phyloP scores from a whole-genome alignment of 2,888 invertebrate species.

The Eilema caniola region DNA sequence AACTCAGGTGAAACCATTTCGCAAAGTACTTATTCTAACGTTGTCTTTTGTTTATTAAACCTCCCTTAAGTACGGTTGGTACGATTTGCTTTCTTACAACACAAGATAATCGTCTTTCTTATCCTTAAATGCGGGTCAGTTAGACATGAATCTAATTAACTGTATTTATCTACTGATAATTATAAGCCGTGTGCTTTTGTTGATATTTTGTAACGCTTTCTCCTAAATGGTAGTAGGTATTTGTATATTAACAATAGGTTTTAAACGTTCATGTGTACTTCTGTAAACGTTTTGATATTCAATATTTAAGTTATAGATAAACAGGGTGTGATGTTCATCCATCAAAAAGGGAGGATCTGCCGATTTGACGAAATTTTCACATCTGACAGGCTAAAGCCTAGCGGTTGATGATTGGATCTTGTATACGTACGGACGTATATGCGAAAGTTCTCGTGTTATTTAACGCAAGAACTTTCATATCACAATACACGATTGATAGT shows the following conservation, averaged over 20 bases:
- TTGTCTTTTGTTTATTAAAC: neutral
- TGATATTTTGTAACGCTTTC: neutral
- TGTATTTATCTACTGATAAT: neutral
- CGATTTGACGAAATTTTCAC: too few relatives aligned
- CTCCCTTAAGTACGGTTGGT: neutral
- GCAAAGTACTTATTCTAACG: neutral
- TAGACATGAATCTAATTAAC: constrained; percentile 2
- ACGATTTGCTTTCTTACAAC: neutral
- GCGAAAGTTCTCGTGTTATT: too few relatives aligned
- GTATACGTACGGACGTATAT: too few relatives aligned
- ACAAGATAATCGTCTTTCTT: constrained; percentile 8
- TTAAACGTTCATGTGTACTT: neutral
- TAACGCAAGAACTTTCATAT: too few relatives aligned
- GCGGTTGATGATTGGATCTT: too few relatives aligned
- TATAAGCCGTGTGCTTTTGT: neutral
- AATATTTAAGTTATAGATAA: too few relatives aligned
- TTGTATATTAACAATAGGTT: too few relatives aligned
- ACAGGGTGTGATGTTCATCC: too few relatives aligned
- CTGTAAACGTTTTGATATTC: too few relatives aligned
- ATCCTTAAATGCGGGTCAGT: constrained; percentile 4
- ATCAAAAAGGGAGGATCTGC: too few relatives aligned
- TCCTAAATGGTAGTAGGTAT: neutral
- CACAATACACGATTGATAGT: too few relatives aligned
- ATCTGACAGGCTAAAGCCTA: too few relatives aligned
- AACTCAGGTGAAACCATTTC: neutral